Evolutionary conservation across 1,140 invertebrate species (phyloP), one percentile per base, ranked within the genome.

Genomic region (Diabrotica virgifera): DNA sequence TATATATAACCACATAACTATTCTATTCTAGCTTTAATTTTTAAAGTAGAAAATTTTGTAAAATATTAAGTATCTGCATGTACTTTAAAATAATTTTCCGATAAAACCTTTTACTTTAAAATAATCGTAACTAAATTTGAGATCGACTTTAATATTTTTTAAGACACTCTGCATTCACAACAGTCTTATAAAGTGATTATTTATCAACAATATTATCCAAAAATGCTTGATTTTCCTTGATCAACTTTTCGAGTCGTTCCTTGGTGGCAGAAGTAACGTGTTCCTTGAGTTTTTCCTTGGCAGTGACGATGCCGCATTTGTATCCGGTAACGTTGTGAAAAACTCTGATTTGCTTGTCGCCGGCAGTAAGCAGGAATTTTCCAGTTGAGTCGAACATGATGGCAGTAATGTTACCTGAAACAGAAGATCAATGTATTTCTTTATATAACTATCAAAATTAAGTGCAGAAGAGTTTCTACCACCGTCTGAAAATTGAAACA

Each of bases 241-340:
- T 88, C 54, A 88, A 85, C 70, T 87, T 84, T 67, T 88, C 83
- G 5, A 94, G 80, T 38, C 91, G 82, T 77, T 94, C 90, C 74
- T 86, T 88, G 14, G 89, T 89, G 7, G 88, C 87, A 0, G 89
- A 86, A 4, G 85, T 86, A 65, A 85, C 85, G 51, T 82, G 82
- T 60, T 85, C 81, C 56, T 84, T 82, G 7, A 90, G 77, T 71
- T 89, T 88, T 13, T 86, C 80, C 69, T 84, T 83, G 6, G 91
- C 84, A 36, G 86, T 86, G 38, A 81, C 80, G 54, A 92, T 86
- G 1, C 84, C 85, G 10, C 87, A 88, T 66, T 84, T 81, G 72
- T 90, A 89, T 6, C 92, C 92, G 63, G 90, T 86, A 8, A 95
- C 83, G 73, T 96, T 95, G 72, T 90, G 87, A 69, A 95, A 89